Evolutionary conservation across 2,113 vertebrate species (phyloP).

Genomic region (Bos indicus): DNA sequence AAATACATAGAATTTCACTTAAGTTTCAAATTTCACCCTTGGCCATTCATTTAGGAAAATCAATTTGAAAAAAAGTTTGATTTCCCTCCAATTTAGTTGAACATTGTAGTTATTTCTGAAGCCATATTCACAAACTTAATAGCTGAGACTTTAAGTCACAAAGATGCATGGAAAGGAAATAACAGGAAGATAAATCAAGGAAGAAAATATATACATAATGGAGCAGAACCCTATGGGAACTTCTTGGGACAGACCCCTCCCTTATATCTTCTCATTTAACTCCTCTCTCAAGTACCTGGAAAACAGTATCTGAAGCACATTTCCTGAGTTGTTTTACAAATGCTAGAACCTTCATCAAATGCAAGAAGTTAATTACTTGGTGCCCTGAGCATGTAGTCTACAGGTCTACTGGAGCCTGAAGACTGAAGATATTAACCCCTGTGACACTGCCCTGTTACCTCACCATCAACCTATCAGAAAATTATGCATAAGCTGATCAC

Average conservation of each 20-base stretch:
- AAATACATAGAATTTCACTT: not conserved
- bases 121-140: not conserved
- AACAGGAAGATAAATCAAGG: constrained; percentile 11
- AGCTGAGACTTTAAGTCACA: constrained; percentile 26
- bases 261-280: not conserved
- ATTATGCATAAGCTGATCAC: not conserved
- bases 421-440: not conserved
- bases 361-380: not conserved
- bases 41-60: not conserved
- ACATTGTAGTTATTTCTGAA: not conserved
- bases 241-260: not conserved
- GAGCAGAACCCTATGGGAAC: not conserved
- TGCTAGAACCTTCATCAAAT: not conserved
- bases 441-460: not conserved
- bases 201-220: not conserved
- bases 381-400: not conserved
- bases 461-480: not conserved
- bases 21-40: constrained; percentile 18
- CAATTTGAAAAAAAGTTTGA: not conserved
- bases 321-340: not conserved
- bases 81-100: not conserved
- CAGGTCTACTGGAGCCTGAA: not conserved
- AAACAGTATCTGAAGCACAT: not conserved
- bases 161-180: not conserved
- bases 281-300: not conserved